A percentile compares a stretch with the other conserved stretches of the same genome.
Evolutionary conservation across 1,140 invertebrate genomes (phyloP).

Genomic region (Agrypnia vestita): DNA sequence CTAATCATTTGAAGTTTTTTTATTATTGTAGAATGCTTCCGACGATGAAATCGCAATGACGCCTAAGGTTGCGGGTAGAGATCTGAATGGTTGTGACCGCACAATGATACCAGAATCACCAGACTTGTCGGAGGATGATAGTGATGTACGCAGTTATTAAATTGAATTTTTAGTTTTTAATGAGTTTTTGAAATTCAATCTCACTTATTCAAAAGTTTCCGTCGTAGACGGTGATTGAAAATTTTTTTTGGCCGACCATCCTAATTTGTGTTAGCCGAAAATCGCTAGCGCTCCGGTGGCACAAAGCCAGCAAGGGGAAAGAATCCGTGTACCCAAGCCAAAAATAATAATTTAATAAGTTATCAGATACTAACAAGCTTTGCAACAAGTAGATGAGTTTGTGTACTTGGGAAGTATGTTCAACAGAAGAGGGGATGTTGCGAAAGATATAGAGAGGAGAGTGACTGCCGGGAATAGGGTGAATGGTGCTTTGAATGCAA

Average conservation of each 20-base stretch:
- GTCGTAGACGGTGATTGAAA: no score
- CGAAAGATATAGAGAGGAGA: no score
- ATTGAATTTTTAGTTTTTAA: neutral
- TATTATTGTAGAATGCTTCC: neutral
- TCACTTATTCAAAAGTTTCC: no score
- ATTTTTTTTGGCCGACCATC: neutral
- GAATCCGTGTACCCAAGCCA: neutral
- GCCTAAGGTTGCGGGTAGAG: neutral
- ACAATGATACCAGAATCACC: conserved; percentile 18
- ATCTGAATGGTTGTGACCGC: neutral
- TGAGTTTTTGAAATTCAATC: no score
- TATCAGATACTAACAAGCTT: no score
- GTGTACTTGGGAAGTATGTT: no score
- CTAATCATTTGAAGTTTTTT: neutral
- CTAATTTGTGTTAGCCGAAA: neutral
- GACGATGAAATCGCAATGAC: conserved; percentile 20
- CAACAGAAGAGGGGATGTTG: no score
- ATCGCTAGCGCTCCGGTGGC: neutral
- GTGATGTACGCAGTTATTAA: conserved; percentile 25
- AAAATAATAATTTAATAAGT: no score
- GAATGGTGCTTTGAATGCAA: no score
- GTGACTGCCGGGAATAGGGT: no score
- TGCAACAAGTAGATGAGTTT: no score
- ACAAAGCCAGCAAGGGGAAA: neutral
- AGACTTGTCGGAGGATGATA: neutral